phyloP scores from a whole-genome alignment of 2,888 invertebrate genomes.

The Cerceris rybyensis region DNA sequence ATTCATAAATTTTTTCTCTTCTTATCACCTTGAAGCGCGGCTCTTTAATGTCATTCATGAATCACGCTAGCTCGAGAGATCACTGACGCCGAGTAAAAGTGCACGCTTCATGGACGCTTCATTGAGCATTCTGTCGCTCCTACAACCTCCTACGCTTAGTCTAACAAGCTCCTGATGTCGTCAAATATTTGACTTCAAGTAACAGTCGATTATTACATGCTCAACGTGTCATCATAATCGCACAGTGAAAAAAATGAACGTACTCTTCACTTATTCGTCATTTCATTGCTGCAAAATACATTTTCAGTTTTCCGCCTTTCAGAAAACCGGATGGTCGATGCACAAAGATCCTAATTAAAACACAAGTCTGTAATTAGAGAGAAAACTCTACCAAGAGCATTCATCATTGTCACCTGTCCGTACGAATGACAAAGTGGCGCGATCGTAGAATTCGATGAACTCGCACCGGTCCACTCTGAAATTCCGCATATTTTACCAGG shows the following conservation, averaged over 20 bases:
- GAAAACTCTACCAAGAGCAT: not conserved
- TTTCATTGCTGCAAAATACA: too few species aligned
- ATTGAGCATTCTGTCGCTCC: constrained; percentile 17
- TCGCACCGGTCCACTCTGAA: constrained; percentile 32
- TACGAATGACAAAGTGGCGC: constrained; percentile 24
- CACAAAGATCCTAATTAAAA: too few species aligned
- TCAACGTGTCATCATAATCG: too few species aligned
- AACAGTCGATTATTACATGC: too few species aligned
- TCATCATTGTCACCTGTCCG: constrained; percentile 23
- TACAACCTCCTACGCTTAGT: constrained; percentile 1
- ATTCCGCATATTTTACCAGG: constrained; percentile 51
- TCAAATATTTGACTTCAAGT: too few species aligned
- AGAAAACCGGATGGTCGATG: too few species aligned
- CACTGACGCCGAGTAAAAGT: constrained; percentile 14
- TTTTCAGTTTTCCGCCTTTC: too few species aligned
- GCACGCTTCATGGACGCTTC: constrained; percentile 6
- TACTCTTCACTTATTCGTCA: too few species aligned
- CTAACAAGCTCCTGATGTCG: too few species aligned
- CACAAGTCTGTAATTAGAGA: not conserved
- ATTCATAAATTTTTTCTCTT: constrained; percentile 27
- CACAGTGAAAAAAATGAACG: too few species aligned
- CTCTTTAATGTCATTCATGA: constrained; percentile 38
- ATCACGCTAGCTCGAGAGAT: constrained; percentile 22
- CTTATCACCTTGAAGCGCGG: constrained; percentile 27
- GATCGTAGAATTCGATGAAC: constrained; percentile 21